Evolutionary conservation across 2,888 invertebrate genomes (phyloP).

Genomic region (Thera britannica): DNA sequence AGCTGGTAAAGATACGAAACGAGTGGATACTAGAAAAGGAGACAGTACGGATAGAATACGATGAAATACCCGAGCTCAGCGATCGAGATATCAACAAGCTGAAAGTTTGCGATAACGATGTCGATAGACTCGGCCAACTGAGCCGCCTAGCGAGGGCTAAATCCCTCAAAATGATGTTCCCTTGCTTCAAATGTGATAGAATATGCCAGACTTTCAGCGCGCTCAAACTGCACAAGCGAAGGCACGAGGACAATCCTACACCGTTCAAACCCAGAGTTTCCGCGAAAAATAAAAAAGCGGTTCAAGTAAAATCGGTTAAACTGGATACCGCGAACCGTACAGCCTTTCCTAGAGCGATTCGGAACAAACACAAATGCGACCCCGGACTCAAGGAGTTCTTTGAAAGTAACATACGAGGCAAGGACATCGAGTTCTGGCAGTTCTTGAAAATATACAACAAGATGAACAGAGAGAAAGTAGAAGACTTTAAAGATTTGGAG

Average conservation of each 20-base stretch:
- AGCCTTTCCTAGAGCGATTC: constrained; percentile 53
- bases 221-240: constrained; percentile 62
- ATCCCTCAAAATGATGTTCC: constrained; percentile 63
- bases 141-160: constrained; percentile 55
- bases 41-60: constrained; percentile 45
- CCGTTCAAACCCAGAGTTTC: constrained; percentile 53
- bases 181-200: constrained; percentile 68
- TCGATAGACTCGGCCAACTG: constrained; percentile 58
- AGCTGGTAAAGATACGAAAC: constrained; percentile 60
- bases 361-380: constrained; percentile 69
- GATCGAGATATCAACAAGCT: constrained; percentile 44
- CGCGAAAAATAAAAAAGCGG: not conserved
- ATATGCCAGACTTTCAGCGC: constrained; percentile 65
- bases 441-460: constrained; percentile 74
- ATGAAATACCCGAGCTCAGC: constrained; percentile 53
- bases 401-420: constrained; percentile 65
- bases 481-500: constrained; percentile 65
- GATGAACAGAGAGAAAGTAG: constrained; percentile 64
- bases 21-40: constrained; percentile 69
- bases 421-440: constrained; percentile 75
- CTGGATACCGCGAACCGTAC: constrained; percentile 29
- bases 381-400: constrained; percentile 66
- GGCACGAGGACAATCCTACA: constrained; percentile 64
- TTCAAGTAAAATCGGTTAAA: constrained; percentile 19
- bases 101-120: constrained; percentile 51